These are phyloP conservation scores for Brachionus rubens DNA, from an alignment of 1,140 invertebrate genomes.

Conservation along the genomic window DNA sequence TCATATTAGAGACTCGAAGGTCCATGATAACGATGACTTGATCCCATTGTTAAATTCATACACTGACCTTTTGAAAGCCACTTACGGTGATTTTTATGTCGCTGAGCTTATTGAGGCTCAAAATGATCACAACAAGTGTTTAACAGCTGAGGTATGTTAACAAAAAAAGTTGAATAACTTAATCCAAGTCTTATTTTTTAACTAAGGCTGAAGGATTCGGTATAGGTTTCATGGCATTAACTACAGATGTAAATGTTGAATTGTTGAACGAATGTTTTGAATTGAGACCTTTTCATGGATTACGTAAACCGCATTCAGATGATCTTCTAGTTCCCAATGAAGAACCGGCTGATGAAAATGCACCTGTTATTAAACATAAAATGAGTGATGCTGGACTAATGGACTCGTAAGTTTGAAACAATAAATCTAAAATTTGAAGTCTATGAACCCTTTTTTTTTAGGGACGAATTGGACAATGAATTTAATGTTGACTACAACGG, in stretches of 20 bases:
- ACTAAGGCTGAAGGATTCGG: conserved; percentile 60
- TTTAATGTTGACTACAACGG: neutral
- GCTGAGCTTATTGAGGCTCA: conserved; percentile 68
- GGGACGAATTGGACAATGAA: neutral
- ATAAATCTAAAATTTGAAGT: neutral
- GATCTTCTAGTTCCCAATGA: conserved; percentile 49
- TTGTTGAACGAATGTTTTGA: conserved; percentile 69
- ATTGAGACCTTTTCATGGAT: conserved; percentile 66
- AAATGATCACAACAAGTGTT: conserved; percentile 59
- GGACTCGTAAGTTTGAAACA: neutral
- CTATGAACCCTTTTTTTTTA: neutral
- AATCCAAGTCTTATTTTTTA: conserved; percentile 34
- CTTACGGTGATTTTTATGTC: conserved; percentile 71
- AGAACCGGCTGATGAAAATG: conserved; percentile 46
- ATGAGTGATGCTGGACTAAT: conserved; percentile 8
- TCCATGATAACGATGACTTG: conserved; percentile 72
- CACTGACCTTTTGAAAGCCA: conserved; percentile 61
- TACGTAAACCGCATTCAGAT: conserved; percentile 59
- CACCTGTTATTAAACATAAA: neutral
- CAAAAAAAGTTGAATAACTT: neutral
- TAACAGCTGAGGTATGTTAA: conserved; percentile 58
- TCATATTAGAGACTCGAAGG: conserved; percentile 59
- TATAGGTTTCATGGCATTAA: conserved; percentile 67
- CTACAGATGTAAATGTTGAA: conserved; percentile 66
- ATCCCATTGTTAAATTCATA: conserved; percentile 67